Evolutionary conservation across 2,113 vertebrate species (phyloP), one percentile per base, ranked within the genome.

Genomic region (Serinus canaria): DNA sequence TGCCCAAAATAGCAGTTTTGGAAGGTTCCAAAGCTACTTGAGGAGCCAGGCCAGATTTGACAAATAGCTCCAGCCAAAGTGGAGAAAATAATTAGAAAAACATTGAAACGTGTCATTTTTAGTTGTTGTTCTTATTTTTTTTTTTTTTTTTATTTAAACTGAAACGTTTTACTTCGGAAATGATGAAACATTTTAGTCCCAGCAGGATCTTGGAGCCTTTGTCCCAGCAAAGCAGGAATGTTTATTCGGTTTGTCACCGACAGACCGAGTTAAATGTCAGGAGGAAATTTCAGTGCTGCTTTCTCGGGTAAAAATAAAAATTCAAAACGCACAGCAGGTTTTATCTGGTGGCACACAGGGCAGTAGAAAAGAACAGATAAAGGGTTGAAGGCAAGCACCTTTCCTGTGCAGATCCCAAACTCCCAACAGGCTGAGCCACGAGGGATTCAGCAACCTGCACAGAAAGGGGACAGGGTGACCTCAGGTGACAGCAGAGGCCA

Each of bases 11-110:
- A 94, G 59, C 63, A 37, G 37, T 27, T 88, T 76, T 85, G 90
- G 88, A 90, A 93, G 49, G n/a, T 85, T 83, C 78, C 68, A 85
- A 72, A 86, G 56, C 75, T 56, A 8, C 91, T 83, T 53, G 63
- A 33, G n/a, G 83, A 94, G 25, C 3, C 10, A 35, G 63, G 95
- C 96, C 95, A 96, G 87, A 96, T 88, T 73, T 58, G 58, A 90
- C 78, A 79, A 64, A 87, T 7, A 41, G 85, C 50, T 91, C 53
- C 85, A 86, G 96, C 95, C 95, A 85, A 82, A 85, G 49, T 3
- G 30, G 88, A 72, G 90, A 37, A 91, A 96, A 90, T 96, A 96
- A 96, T 96, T 88, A 95, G 94, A 96, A 96, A 94, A 96, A 96
- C 94, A 95, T 90, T 96, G 92, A 90, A 94, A 93, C 1, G 6